Evolutionary conservation across 2,797 vertebrate species (phyloP).

Genomic region (Syndactyla subalaris): DNA sequence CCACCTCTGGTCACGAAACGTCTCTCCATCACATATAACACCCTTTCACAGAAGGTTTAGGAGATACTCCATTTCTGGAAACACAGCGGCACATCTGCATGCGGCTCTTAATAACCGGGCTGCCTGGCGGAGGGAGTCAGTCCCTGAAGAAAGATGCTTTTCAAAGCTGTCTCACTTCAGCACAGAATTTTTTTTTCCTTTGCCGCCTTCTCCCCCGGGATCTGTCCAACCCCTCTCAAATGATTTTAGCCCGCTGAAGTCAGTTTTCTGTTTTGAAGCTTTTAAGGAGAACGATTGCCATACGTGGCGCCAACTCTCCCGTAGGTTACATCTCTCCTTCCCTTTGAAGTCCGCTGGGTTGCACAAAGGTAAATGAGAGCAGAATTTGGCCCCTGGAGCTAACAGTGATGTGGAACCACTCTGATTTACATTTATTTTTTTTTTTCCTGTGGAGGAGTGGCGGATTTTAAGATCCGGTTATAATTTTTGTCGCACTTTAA

Average conservation of each 20-base stretch:
- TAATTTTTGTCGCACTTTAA: neutral
- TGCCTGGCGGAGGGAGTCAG: neutral
- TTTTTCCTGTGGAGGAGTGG: neutral
- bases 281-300: conserved; percentile 24
- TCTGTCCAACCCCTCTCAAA: neutral
- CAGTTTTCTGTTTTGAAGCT: conserved; percentile 11
- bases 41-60: conserved; percentile 64
- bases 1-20: conserved; percentile 53
- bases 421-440: neutral
- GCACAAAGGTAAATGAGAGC: conserved; percentile 1
- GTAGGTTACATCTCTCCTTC: conserved; percentile 8
- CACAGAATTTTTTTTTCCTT: neutral
- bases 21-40: conserved; percentile 58
- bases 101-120: conserved; percentile 9
- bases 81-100: conserved; percentile 66
- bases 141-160: conserved; percentile 65
- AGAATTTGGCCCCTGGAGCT: conserved; percentile 13
- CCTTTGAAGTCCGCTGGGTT: conserved; percentile 45
- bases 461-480: neutral
- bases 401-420: neutral
- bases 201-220: neutral
- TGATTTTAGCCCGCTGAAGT: neutral
- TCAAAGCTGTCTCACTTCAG: conserved; percentile 53
- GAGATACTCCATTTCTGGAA: conserved; percentile 55
- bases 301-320: conserved; percentile 21